A percentile compares a stretch with the other conserved stretches of the same genome.
Evolutionary conservation across 1,140 invertebrate species (phyloP).

Genomic region (Magallana ariakensis): DNA sequence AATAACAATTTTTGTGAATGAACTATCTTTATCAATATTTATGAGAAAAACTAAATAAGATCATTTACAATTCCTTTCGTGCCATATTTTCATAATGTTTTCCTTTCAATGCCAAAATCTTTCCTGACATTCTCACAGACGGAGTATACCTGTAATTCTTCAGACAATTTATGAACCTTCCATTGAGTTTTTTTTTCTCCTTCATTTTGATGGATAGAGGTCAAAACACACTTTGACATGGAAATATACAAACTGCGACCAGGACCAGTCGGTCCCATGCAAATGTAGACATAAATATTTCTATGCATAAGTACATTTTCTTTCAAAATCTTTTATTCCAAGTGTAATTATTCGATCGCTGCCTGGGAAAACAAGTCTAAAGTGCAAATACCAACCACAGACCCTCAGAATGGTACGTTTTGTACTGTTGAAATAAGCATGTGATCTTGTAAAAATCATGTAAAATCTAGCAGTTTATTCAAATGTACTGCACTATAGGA

Average conservation of each 20-base stretch:
- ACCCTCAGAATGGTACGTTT: neutral
- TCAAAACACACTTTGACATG: neutral
- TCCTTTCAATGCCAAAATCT: neutral
- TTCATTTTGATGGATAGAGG: neutral
- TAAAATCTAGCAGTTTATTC: too few species aligned
- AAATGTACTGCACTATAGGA: too few species aligned
- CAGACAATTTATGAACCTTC: slow-evolving; percentile 8
- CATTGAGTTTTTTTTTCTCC: neutral
- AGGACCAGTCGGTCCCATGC: slow-evolving; percentile 2
- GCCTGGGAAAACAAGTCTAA: neutral
- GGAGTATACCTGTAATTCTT: neutral
- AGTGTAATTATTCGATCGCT: slow-evolving; percentile 17
- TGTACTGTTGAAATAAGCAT: neutral
- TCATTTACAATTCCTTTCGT: neutral
- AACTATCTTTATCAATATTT: neutral
- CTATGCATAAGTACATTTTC: slow-evolving; percentile 9
- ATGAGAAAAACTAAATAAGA: neutral
- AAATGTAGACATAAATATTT: neutral
- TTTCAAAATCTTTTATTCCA: neutral
- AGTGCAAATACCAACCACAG: slow-evolving; percentile 29
- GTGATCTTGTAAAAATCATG: too few species aligned
- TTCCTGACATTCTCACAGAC: neutral
- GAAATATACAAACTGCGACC: slow-evolving; percentile 1
- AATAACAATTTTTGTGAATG: too few species aligned
- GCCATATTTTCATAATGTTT: neutral